Base-by-base conservation (phyloP, 1,140 invertebrate genomes). In the Drosophila gunungcola region DNA sequence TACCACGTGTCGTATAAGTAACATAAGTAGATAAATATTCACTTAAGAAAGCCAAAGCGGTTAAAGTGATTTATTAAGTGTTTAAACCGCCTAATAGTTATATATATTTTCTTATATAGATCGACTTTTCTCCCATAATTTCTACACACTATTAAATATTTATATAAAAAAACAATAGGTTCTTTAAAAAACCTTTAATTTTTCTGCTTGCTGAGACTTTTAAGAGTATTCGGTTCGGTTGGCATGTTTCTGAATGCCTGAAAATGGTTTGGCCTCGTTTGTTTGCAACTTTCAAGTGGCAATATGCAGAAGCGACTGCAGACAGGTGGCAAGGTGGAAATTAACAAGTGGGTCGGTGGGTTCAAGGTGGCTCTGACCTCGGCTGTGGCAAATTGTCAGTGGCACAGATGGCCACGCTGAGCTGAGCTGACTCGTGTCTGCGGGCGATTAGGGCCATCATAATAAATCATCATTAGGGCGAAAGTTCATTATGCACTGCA, bases 401-500 rank as follows among this genome's bases (percentile, higher is more conserved):
- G 53, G 27, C 7, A 34, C 48, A 51, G 29, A 60, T 4, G 43
- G 36, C 27, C 12, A 11, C 3, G 25, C 57, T 42, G 34, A 45
- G 45, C 57, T 48, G 41, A 25, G 27, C 70, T 38, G 42, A 32
- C 21, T 73, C 62, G 53, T 74, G 70, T 79, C 76, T 68, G 74
- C 57, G 60, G 60, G 75, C 79, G 63, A 79, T 86, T 86, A 79
- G 56, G 70, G 65, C 63, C 84, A 88, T 79, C 70, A 80, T 73
- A 83, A 86, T 86, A 83, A 83, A 83, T 88, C 79, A 88, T 88
- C 79, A 65, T 88, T 86, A 86, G 57, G 62, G 51, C 52, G 60
- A 54, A 77, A 79, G 83, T 73, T 83, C 72, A 79, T 88, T 88
- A 88, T 51, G 55, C 53, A 48, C 39, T 60, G 49, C 65, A 36